phyloP scores from a whole-genome alignment of 1,140 invertebrate species.

The Melanaphis sacchari region DNA sequence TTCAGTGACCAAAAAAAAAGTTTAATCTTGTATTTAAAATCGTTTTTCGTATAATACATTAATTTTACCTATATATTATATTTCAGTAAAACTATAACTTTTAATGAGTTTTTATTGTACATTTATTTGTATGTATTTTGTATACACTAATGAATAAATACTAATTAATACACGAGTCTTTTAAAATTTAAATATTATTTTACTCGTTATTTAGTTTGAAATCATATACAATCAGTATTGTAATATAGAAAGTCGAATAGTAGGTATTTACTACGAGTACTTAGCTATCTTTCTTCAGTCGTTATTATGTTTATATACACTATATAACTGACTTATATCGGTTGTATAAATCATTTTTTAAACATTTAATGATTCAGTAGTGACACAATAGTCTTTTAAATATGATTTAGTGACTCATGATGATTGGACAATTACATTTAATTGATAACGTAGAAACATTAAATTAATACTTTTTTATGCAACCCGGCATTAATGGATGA shows the following conservation, averaged over 20 bases:
- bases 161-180: neutral
- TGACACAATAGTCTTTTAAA: neutral
- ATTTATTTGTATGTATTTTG: neutral
- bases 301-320: neutral
- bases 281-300: neutral
- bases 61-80: too few relatives aligned
- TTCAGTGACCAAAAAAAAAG: neutral
- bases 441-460: neutral
- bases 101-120: neutral
- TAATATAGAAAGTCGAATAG: neutral
- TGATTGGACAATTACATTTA: neutral
- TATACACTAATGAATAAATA: neutral
- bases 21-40: neutral
- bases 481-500: neutral
- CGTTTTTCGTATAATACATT: neutral
- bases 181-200: neutral
- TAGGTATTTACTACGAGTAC: neutral
- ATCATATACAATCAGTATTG: neutral
- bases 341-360: neutral
- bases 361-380: neutral
- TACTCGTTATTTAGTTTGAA: neutral
- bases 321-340: neutral
- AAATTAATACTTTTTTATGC: neutral
- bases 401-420: neutral
- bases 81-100: neutral